Base-by-base conservation (phyloP, 1,140 invertebrate species). In the Neelides sp. region DNA sequence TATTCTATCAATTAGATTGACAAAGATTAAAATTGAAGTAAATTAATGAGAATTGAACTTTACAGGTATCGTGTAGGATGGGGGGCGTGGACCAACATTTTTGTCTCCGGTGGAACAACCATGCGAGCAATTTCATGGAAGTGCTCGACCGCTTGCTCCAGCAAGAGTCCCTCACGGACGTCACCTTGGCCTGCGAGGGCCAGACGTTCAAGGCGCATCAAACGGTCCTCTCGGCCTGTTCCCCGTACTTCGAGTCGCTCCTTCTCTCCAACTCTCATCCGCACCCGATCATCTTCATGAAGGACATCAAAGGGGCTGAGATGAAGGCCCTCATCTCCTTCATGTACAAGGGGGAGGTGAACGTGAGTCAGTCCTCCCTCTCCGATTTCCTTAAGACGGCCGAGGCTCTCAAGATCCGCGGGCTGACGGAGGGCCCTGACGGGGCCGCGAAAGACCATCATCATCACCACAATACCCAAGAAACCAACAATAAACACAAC, bases 41-140 rank as follows among this genome's bases (percentile, higher is more conserved):
- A 43, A 43, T 43, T 23, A 47, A 47, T 36, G 45, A 47, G 32
- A 35, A 47, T 47, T 30, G 32, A 17, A 47, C 45, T 23, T 30
- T 23, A 47, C 45, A 35, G 41, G 7, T 4, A 30, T 13, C 26
- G 42, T 32, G 17, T 2, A 50, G 22, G 22, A 54, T 54, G 52
- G 56, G 56, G 7, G 52, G 56, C 15, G 36, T 86, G 82, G 84
- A 88, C 75, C 86, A 89, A 78, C 85, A 90, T 76, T 92, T 88
- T 74, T 89, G 85, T 73, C 78, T 92, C 66, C 80, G 85, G 69
- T 92, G 87, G 87, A 89, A 89, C 76, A 91, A 91, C 73, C 86
- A 34, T 32, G 34, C 65, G 48, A 63, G 57, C 68, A 89, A 89
- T 72, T 74, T 90, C 67, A 87, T 84, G 63, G 83, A 85, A 72